These are phyloP conservation scores for Shargacucullia verbasci DNA, from an alignment of 2,888 invertebrate species.

Conservation along the genomic window DNA sequence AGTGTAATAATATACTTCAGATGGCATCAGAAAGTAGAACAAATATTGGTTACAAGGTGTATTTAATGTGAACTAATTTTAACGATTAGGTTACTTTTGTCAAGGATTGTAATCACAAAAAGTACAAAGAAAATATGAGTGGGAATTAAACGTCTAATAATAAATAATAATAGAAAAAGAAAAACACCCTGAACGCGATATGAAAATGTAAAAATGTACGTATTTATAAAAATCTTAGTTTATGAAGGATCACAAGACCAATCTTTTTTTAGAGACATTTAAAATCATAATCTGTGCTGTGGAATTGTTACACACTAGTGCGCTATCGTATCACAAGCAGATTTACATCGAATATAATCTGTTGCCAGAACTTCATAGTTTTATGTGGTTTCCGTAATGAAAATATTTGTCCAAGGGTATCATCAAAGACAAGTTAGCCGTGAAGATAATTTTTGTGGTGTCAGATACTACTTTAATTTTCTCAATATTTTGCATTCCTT, in stretches of 20 bases:
- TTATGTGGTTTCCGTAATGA: constrained; percentile 20
- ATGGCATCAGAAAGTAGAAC: constrained; percentile 80
- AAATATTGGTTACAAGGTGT: constrained; percentile 76
- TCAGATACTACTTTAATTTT: constrained; percentile 57
- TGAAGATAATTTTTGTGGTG: constrained; percentile 49
- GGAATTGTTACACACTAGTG: constrained; percentile 78
- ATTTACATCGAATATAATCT: constrained; percentile 39
- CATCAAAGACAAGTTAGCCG: constrained; percentile 40
- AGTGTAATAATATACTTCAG: constrained; percentile 75
- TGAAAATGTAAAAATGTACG: constrained; percentile 76
- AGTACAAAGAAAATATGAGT: constrained; percentile 83
- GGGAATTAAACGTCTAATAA: constrained; percentile 69
- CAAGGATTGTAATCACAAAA: constrained; percentile 77
- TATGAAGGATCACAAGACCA: constrained; percentile 70
- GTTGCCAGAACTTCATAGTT: constrained; percentile 41
- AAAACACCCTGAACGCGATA: constrained; percentile 66
- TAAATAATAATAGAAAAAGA: constrained; percentile 63
- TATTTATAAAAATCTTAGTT: constrained; percentile 73
- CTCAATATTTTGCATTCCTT: constrained; percentile 71
- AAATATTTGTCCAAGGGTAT: constrained; percentile 33
- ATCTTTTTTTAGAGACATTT: constrained; percentile 66
- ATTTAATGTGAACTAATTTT: constrained; percentile 76
- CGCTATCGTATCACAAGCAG: constrained; percentile 57
- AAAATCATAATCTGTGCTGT: constrained; percentile 69
- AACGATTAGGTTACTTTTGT: constrained; percentile 78